Evolutionary conservation across 2,113 vertebrate species (phyloP).

Genomic region (Sarotherodon lohbergeri): DNA sequence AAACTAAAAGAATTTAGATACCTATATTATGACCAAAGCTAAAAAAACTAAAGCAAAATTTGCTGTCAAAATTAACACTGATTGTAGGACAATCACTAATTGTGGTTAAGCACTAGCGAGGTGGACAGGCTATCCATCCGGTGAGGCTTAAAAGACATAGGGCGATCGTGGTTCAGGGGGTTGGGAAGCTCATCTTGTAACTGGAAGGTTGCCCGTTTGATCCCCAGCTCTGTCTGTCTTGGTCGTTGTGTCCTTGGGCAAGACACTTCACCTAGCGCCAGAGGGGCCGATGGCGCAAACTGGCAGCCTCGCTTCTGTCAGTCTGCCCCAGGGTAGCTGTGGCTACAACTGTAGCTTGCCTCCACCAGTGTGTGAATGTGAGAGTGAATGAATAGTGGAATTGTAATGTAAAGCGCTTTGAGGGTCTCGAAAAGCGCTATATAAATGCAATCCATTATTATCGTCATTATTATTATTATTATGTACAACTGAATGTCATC

Average conservation of each 20-base stretch:
- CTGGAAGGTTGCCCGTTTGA: background rate
- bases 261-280: background rate
- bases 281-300: fast-evolving
- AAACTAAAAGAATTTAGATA: background rate
- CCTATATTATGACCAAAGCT: background rate
- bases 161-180: fast-evolving
- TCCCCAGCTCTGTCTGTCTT: background rate
- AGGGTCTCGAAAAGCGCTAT: background rate
- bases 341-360: background rate
- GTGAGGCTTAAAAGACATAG: background rate
- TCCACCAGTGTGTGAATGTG: background rate
- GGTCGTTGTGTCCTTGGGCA: background rate
- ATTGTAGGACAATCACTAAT: background rate
- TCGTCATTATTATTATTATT: background rate
- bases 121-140: background rate
- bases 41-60: background rate
- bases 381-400: background rate
- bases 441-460: background rate
- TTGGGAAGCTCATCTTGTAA: background rate
- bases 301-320: background rate
- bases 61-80: background rate
- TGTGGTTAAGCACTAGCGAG: fast-evolving
- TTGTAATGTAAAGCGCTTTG: background rate
- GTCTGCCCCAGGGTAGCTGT: background rate
- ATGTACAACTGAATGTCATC: background rate